phyloP scores from a whole-genome alignment of 2,797 vertebrate species.

The Brachymystax lenok region DNA sequence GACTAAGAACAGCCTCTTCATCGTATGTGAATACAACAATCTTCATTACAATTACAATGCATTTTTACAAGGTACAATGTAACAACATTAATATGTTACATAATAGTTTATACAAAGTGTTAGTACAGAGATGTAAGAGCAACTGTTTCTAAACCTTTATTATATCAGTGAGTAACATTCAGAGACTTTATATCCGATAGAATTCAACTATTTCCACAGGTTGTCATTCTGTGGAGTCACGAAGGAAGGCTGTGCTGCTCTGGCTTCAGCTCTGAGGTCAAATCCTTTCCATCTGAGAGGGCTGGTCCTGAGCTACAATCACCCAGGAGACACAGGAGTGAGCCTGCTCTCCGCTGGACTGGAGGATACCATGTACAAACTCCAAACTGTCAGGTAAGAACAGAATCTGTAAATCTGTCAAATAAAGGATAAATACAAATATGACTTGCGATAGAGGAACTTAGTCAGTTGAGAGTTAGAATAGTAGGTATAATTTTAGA shows the following conservation, averaged over 20 bases:
- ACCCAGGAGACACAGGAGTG: conserved; percentile 27
- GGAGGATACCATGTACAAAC: conserved; percentile 34
- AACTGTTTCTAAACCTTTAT: neutral
- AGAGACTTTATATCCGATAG: neutral
- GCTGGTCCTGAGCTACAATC: conserved; percentile 49
- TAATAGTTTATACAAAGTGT: too few species aligned
- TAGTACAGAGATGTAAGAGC: too few species aligned
- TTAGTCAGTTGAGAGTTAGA: too few species aligned
- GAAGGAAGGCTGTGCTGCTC: conserved; percentile 34
- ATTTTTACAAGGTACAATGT: too few species aligned
- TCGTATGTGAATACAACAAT: too few species aligned
- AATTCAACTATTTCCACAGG: conserved; percentile 17
- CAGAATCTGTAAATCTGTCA: neutral
- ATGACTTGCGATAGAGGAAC: neutral
- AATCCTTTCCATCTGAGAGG: conserved; percentile 35
- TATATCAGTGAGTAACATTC: neutral
- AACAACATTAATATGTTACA: too few species aligned
- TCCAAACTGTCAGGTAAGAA: conserved; percentile 44
- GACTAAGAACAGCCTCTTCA: too few species aligned
- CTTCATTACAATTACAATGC: too few species aligned
- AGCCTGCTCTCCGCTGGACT: conserved; percentile 40
- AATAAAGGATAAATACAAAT: conserved; percentile 4
- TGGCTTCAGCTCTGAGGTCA: conserved; percentile 34
- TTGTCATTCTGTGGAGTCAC: conserved; percentile 43
- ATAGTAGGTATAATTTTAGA: too few species aligned